Conservation (phyloP, 2,113 vertebrate genomes). For the Deroptyus accipitrinus region DNA sequence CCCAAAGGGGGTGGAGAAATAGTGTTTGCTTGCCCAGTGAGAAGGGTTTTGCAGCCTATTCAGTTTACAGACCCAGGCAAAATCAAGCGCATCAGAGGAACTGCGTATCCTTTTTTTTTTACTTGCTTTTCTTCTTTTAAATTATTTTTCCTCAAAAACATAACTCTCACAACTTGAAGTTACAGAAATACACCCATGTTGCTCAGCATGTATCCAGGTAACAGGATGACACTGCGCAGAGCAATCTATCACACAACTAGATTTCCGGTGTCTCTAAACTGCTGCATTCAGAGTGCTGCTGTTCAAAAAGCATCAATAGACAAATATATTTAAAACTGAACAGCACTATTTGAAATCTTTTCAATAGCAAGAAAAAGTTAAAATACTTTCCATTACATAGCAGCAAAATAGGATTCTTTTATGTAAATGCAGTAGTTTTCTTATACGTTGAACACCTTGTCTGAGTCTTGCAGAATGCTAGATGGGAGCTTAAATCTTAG, state of each 20-base stretch:
- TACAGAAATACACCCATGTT: fast-evolving
- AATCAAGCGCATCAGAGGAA: constrained; percentile 94
- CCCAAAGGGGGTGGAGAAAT: constrained; percentile 94
- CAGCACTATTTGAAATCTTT: not conserved
- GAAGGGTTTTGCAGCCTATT: constrained; percentile 83
- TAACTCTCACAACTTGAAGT: not conserved
- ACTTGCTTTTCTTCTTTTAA: not conserved
- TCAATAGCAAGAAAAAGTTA: not conserved
- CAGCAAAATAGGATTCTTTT: not conserved
- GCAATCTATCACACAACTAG: not conserved
- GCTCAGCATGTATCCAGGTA: not conserved
- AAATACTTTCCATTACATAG: not conserved
- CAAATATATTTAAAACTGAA: not conserved
- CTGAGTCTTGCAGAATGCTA: not conserved
- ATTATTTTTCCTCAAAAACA: not conserved
- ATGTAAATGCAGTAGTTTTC: not conserved
- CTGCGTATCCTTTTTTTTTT: constrained; percentile 87
- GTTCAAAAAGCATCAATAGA: not conserved
- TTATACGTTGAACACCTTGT: not conserved
- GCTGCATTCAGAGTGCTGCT: not conserved
- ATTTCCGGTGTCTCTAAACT: not conserved
- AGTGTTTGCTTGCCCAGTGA: constrained; percentile 86
- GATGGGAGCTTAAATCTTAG: not conserved
- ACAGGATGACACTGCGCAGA: not conserved
- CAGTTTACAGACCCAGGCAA: constrained; percentile 92